Evolutionary conservation across 2,797 vertebrate genomes (phyloP).

Genomic region (Sebastes vulpes): DNA sequence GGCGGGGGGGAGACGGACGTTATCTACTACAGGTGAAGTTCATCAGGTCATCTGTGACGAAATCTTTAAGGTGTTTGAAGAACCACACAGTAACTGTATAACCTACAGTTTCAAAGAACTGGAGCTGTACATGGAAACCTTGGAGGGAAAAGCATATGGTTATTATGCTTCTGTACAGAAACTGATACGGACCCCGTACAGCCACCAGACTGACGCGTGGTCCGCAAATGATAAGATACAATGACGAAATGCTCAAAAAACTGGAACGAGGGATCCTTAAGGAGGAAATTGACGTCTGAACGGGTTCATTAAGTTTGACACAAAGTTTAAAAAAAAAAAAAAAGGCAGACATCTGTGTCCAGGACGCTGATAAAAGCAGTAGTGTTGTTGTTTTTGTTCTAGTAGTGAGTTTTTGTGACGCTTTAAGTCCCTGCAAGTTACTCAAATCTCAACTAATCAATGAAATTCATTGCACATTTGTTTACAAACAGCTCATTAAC

Average conservation of each 20-base stretch:
- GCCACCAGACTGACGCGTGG: slow-evolving; percentile 15
- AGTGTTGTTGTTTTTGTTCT: slow-evolving; percentile 56
- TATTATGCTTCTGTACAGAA: slow-evolving; percentile 51
- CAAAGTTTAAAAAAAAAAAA: slow-evolving; percentile 30
- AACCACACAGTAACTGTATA: slow-evolving; percentile 34
- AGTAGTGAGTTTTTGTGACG: slow-evolving; percentile 35
- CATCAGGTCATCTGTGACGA: slow-evolving; percentile 13
- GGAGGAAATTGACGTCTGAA: slow-evolving; percentile 24
- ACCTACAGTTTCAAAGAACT: slow-evolving; percentile 47
- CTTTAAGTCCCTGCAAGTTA: slow-evolving; percentile 60
- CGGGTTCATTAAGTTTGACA: slow-evolving; percentile 54
- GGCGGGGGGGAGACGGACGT: not conserved
- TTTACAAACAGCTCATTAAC: slow-evolving; percentile 62
- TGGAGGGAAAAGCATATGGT: not conserved
- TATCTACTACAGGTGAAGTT: slow-evolving; percentile 46
- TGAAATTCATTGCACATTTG: slow-evolving; percentile 77
- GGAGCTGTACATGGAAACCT: slow-evolving; percentile 45
- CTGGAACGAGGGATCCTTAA: not conserved
- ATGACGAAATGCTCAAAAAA: slow-evolving; percentile 16
- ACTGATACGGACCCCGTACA: slow-evolving; percentile 10
- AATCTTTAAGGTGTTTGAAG: slow-evolving; percentile 16
- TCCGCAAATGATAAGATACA: slow-evolving; percentile 25
- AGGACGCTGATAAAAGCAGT: slow-evolving; percentile 57
- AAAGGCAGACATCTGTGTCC: slow-evolving; percentile 47
- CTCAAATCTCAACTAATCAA: slow-evolving; percentile 18